Conservation (phyloP, 2,113 vertebrate species). For the Lagopus muta region DNA sequence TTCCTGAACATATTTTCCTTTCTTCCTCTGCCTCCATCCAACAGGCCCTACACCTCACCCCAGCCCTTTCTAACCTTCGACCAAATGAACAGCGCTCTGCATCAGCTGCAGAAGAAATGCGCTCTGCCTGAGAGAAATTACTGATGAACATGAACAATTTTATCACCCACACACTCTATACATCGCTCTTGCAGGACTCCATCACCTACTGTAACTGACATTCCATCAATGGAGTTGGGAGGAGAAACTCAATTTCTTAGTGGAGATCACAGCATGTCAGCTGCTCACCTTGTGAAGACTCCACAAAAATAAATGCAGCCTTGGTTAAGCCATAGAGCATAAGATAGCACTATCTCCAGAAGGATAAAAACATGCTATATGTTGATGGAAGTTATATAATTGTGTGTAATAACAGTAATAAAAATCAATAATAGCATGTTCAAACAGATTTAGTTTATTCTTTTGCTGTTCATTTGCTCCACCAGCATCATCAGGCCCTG, state of each 20-base stretch:
- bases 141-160: background rate
- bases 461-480: constrained; percentile 31
- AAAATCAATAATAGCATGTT: constrained; percentile 49
- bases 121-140: background rate
- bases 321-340: background rate
- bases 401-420: constrained; percentile 54
- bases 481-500: background rate
- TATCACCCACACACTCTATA: background rate
- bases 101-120: background rate
- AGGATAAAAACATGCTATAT: background rate
- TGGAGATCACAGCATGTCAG: background rate
- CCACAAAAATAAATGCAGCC: background rate
- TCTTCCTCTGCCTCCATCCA: background rate
- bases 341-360: background rate
- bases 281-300: background rate
- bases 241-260: background rate
- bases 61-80: background rate
- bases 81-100: background rate
- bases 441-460: constrained; percentile 18
- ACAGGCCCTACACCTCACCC: background rate
- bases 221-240: background rate
- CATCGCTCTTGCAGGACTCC: background rate
- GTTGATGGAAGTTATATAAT: constrained; percentile 22
- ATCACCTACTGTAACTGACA: background rate
- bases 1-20: background rate